A percentile compares a stretch with the other conserved stretches of the same genome.
Evolutionary conservation across 2,113 vertebrate genomes (phyloP).

Genomic region (Rynchops niger): DNA sequence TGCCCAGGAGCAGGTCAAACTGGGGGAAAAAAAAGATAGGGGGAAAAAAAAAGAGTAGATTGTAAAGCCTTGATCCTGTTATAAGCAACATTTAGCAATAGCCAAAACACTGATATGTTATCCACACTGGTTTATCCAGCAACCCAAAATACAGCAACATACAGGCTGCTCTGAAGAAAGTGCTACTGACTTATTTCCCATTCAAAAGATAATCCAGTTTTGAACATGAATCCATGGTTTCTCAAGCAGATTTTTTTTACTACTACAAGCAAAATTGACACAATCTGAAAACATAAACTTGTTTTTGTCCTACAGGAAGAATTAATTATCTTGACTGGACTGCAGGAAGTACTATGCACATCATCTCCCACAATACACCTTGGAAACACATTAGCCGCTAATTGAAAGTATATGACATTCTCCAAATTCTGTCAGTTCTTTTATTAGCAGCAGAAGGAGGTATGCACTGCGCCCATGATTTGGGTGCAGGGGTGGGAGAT

Average conservation of each 20-base stretch:
- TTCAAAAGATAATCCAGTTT: neutral
- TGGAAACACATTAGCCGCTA: neutral
- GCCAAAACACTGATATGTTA: neutral
- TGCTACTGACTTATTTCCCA: neutral
- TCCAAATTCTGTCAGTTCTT: neutral
- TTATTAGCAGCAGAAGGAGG: neutral
- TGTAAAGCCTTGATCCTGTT: neutral
- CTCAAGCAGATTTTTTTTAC: neutral
- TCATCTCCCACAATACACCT: neutral
- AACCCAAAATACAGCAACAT: neutral
- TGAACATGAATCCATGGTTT: neutral
- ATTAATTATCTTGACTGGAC: neutral
- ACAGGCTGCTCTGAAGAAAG: neutral
- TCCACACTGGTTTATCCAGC: neutral
- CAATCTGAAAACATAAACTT: neutral
- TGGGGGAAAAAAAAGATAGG: neutral
- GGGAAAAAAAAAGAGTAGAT: neutral
- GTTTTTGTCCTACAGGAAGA: neutral
- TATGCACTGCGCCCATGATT: neutral
- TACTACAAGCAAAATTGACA: neutral
- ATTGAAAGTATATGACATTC: neutral
- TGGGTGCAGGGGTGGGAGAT: fast-evolving
- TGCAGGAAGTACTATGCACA: neutral
- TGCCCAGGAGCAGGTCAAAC: neutral
- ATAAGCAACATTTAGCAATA: neutral